Conservation (phyloP, 2,888 invertebrate species). For the Drosophila infuscata region DNA sequence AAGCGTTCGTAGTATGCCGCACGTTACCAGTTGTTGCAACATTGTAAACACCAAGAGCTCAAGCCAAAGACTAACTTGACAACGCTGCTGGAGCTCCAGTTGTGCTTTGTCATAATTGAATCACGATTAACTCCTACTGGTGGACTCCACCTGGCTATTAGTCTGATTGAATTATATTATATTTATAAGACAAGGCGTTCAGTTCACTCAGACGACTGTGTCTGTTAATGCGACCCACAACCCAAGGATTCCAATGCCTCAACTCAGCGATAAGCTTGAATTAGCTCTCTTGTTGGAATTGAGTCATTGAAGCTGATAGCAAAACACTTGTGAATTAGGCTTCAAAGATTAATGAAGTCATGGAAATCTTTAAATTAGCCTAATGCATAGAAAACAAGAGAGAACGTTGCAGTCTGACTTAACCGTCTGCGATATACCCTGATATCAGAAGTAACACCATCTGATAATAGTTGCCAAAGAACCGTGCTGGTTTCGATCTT, state of each 20-base stretch:
- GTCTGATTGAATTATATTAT: constrained; percentile 69
- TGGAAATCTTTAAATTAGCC: background rate
- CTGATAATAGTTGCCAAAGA: background rate
- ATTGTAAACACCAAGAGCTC: constrained; percentile 17
- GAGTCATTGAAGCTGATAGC: background rate
- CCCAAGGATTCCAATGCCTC: constrained; percentile 35
- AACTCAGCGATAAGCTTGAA: background rate
- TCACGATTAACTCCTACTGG: constrained; percentile 32
- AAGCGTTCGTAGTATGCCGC: constrained; percentile 31
- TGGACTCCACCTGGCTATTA: constrained; percentile 52
- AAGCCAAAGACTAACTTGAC: constrained; percentile 24
- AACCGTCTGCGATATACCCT: background rate
- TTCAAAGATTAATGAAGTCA: background rate
- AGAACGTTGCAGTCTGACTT: background rate
- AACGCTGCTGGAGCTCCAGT: background rate
- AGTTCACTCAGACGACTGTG: constrained; percentile 32
- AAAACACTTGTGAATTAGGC: background rate
- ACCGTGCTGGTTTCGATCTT: background rate
- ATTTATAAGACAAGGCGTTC: constrained; percentile 52
- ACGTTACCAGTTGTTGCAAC: constrained; percentile 27
- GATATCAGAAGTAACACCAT: background rate
- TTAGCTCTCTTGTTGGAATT: background rate
- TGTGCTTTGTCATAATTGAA: constrained; percentile 51
- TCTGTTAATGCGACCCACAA: constrained; percentile 6
- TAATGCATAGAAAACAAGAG: background rate